Conservation (phyloP, 2,888 invertebrate genomes). For the Zaprionus obscuricornis region DNA sequence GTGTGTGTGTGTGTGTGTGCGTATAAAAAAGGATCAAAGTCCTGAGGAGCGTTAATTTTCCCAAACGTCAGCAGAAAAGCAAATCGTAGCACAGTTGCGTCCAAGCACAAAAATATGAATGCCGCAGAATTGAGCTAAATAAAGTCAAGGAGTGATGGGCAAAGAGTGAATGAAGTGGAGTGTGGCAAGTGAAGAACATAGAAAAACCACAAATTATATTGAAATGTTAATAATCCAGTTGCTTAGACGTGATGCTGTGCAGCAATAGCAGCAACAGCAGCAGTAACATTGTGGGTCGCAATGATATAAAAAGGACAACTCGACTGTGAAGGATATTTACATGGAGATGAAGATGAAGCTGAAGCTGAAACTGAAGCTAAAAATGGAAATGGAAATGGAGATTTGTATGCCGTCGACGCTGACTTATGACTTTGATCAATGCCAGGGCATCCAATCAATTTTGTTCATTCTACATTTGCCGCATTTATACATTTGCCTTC, state of each 20-base stretch:
- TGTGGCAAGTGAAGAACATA: no score
- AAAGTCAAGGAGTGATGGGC: neutral
- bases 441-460: constrained; percentile 61
- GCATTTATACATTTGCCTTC: constrained; percentile 62
- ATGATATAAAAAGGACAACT: constrained; percentile 58
- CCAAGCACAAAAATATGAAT: constrained; percentile 56
- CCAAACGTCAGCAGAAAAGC: constrained; percentile 73
- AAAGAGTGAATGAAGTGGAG: constrained; percentile 33
- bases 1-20: neutral
- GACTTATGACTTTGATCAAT: constrained; percentile 80
- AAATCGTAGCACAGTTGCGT: constrained; percentile 52
- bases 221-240: constrained; percentile 80
- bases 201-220: constrained; percentile 67
- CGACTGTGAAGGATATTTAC: constrained; percentile 74
- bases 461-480: constrained; percentile 47
- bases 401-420: constrained; percentile 68
- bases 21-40: constrained; percentile 71
- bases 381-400: no score
- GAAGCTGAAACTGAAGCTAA: no score
- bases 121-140: no score
- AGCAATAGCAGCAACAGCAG: no score
- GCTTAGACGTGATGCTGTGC: constrained; percentile 72
- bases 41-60: constrained; percentile 73
- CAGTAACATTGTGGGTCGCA: constrained; percentile 12
- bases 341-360: constrained; percentile 72